Percentiles rank a stretch among this genome's conserved stretches.
Conservation (phyloP, 2,888 invertebrate species). For the Stegophylla sp. region DNA sequence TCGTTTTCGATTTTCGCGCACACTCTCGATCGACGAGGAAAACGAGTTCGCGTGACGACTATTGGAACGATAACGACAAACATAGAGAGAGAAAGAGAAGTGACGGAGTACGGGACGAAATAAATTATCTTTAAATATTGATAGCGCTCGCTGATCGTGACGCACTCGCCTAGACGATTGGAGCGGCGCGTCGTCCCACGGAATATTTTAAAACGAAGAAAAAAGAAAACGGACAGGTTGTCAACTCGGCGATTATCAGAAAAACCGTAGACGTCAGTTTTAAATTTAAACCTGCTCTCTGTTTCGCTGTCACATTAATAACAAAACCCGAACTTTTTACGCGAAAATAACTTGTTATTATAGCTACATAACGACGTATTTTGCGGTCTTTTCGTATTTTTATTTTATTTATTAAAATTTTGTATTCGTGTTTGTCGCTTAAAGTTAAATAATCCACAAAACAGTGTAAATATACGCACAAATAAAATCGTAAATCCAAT, state of each 20-base stretch:
- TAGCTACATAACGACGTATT: no score
- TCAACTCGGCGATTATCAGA: not conserved
- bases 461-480: no score
- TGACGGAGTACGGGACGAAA: not conserved
- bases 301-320: not conserved
- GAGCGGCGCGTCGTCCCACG: no score
- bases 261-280: not conserved
- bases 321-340: no score
- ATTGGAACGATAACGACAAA: not conserved
- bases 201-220: not conserved
- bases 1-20: conserved; percentile 4
- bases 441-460: no score
- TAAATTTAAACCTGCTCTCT: not conserved
- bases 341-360: no score
- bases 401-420: no score
- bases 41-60: not conserved
- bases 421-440: no score
- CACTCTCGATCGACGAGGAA: not conserved
- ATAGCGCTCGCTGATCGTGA: not conserved
- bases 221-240: conserved; percentile 8
- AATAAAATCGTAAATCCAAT: no score
- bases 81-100: not conserved
- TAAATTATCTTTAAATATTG: not conserved
- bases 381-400: no score
- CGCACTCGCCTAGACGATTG: no score